Evolutionary conservation across 2,113 vertebrate species (phyloP).

Genomic region (Calidris pugnax): DNA sequence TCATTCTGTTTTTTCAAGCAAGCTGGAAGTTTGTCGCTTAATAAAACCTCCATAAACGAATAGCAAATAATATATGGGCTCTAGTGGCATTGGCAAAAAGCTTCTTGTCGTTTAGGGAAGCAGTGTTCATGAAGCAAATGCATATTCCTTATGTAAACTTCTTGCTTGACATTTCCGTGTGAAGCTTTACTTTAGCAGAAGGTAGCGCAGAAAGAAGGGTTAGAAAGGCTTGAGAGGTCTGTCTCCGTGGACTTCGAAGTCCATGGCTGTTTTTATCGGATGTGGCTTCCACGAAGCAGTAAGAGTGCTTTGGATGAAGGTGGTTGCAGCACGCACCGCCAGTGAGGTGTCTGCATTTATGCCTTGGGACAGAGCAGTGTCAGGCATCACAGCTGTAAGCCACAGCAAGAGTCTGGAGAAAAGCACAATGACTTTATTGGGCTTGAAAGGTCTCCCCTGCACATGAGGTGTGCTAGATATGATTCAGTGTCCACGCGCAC

Average conservation of each 20-base stretch:
- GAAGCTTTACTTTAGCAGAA: not conserved
- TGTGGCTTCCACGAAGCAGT: not conserved
- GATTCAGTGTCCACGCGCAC: accelerated
- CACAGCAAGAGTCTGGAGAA: not conserved
- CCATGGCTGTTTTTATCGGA: not conserved
- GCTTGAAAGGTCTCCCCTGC: not conserved
- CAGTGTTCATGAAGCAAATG: not conserved
- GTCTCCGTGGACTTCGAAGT: not conserved
- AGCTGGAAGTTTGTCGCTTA: not conserved
- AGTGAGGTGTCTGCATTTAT: not conserved
- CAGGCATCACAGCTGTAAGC: not conserved
- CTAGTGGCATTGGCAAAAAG: not conserved
- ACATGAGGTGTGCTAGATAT: not conserved
- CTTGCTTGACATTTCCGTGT: not conserved
- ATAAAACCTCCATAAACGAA: not conserved
- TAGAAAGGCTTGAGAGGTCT: not conserved
- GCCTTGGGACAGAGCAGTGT: not conserved
- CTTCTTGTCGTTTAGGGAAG: not conserved
- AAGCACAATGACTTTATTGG: not conserved
- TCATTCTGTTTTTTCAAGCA: not conserved
- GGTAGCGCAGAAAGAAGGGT: not conserved
- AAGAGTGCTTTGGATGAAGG: not conserved
- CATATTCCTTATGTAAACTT: not conserved
- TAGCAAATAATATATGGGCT: not conserved
- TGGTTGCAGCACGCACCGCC: accelerated